phyloP scores from a whole-genome alignment of 2,113 vertebrate genomes.

The Gallinago media region DNA sequence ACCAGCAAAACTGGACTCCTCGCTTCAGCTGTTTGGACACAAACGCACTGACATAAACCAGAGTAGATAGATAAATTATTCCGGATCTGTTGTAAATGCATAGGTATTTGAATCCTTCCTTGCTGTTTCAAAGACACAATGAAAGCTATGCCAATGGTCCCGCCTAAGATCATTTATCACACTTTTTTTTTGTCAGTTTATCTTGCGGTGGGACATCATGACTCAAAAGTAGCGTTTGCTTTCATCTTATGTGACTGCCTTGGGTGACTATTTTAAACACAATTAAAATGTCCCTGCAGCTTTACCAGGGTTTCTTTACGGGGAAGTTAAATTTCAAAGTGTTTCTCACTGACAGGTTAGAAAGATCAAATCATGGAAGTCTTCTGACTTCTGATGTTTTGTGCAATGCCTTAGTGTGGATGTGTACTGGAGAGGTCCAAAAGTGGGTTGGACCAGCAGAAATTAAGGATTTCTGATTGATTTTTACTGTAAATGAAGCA shows the following conservation, averaged over 20 bases:
- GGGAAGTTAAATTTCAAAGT: background rate
- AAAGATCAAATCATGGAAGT: background rate
- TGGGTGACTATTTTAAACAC: background rate
- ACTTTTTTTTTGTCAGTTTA: background rate
- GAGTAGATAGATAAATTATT: background rate
- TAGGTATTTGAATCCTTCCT: background rate
- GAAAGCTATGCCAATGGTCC: background rate
- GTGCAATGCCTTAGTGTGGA: background rate
- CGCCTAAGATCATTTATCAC: background rate
- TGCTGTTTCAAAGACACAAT: background rate
- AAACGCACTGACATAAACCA: background rate
- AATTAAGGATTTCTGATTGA: background rate
- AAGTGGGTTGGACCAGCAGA: background rate
- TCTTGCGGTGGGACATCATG: background rate
- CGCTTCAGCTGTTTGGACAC: background rate
- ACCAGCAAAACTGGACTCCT: constrained; percentile 20
- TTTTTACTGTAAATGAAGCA: background rate
- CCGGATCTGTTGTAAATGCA: background rate
- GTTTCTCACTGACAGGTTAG: background rate
- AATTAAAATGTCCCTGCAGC: background rate
- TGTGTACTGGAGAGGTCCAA: background rate
- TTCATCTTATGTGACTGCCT: background rate
- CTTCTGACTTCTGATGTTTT: background rate
- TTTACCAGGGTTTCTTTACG: background rate
- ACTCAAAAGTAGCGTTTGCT: background rate